A percentile compares a stretch with the other conserved stretches of the same genome.
Conservation (phyloP, 1,140 invertebrate genomes). For the Gonioctena quinquepunctata region DNA sequence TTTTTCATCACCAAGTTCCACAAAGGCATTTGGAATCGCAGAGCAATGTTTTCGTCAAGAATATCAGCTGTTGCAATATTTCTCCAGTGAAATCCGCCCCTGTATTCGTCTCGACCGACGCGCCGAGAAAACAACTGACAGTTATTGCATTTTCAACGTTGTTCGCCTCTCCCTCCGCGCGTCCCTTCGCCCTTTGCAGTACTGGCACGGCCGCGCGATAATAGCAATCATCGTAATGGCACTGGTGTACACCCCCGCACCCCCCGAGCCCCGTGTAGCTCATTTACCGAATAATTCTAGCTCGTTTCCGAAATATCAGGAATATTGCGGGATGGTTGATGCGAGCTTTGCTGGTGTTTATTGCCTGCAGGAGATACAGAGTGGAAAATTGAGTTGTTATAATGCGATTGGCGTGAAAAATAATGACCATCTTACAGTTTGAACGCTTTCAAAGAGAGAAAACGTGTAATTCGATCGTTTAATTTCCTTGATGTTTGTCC, state of each 20-base stretch:
- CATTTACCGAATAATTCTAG: slow-evolving; percentile 15
- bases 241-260: slow-evolving; percentile 12
- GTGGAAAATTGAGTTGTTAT: background rate
- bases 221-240: slow-evolving; percentile 39
- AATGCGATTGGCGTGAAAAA: too few relatives aligned
- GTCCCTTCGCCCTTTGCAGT: slow-evolving; percentile 24
- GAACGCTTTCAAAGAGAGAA: too few relatives aligned
- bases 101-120: slow-evolving; percentile 15
- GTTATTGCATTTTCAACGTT: slow-evolving; percentile 47
- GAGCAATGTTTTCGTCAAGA: too few relatives aligned
- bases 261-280: background rate
- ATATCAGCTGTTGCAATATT: too few relatives aligned
- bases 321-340: slow-evolving; percentile 6
- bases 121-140: slow-evolving; percentile 42
- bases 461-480: too few relatives aligned
- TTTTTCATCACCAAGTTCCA: too few relatives aligned
- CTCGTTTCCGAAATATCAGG: slow-evolving; percentile 18
- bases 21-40: too few relatives aligned
- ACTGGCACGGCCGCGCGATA: slow-evolving; percentile 29
- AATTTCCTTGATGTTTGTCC: too few relatives aligned
- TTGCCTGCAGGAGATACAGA: background rate
- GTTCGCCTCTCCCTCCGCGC: slow-evolving; percentile 19
- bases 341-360: background rate
- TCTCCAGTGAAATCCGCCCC: slow-evolving; percentile 9
- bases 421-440: too few relatives aligned